A percentile compares a stretch with the other conserved stretches of the same genome.
Conservation (phyloP, 2,888 invertebrate genomes). For the Lithophane leautieri region DNA sequence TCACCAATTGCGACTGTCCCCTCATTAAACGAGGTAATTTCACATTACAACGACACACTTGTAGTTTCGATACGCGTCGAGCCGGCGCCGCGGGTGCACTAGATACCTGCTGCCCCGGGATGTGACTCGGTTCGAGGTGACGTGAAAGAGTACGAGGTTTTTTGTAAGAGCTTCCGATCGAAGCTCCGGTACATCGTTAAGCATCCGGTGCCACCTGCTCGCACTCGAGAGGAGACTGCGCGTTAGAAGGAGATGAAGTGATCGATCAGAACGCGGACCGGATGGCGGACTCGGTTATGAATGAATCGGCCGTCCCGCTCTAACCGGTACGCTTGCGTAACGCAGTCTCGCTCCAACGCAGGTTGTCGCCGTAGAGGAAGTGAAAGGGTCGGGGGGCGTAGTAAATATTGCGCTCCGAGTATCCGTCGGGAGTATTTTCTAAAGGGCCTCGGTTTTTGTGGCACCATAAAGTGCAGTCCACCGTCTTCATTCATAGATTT, state of each 20-base stretch:
- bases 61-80: conserved; percentile 66
- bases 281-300: conserved; percentile 90
- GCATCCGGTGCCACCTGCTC: conserved; percentile 90
- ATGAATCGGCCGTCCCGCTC: conserved; percentile 88
- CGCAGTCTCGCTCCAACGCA: conserved; percentile 82
- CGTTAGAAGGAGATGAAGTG: conserved; percentile 89
- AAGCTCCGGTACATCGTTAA: conserved; percentile 81
- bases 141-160: conserved; percentile 79
- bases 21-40: conserved; percentile 78
- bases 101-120: conserved; percentile 64
- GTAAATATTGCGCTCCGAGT: conserved; percentile 89
- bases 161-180: conserved; percentile 86
- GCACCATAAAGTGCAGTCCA: conserved; percentile 80
- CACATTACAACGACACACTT: conserved; percentile 74
- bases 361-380: conserved; percentile 90
- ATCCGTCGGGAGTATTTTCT: conserved; percentile 83
- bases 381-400: conserved; percentile 90
- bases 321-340: conserved; percentile 72
- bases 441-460: conserved; percentile 85
- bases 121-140: conserved; percentile 70
- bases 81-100: conserved; percentile 65
- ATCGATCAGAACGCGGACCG: conserved; percentile 88
- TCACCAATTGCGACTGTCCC: conserved; percentile 86
- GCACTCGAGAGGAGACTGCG: conserved; percentile 84
- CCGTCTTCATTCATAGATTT: conserved; percentile 85